Conservation (phyloP, 2,113 vertebrate genomes). For the Mustela nigripes region DNA sequence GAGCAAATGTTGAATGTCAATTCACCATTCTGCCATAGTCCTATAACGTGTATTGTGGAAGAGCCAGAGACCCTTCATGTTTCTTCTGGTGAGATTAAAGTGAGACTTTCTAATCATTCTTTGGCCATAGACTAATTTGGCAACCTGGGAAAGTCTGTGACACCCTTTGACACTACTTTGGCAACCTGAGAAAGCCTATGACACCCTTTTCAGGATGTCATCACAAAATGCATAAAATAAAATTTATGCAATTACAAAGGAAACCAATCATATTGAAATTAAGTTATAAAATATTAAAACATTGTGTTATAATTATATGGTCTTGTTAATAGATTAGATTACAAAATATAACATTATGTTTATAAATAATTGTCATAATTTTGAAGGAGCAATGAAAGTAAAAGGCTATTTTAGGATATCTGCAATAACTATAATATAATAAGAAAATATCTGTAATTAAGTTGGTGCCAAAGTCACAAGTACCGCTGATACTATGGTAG, state of each 20-base stretch:
- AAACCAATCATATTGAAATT: not conserved
- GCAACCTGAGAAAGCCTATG: not conserved
- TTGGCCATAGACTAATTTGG: not conserved
- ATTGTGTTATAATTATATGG: not conserved
- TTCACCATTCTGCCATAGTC: not conserved
- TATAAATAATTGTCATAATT: not conserved
- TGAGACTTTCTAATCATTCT: not conserved
- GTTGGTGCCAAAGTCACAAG: not conserved
- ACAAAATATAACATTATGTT: not conserved
- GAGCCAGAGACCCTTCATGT: not conserved
- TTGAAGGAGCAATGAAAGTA: not conserved
- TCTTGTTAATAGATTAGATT: not conserved
- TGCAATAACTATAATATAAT: not conserved
- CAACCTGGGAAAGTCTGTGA: not conserved
- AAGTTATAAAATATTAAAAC: not conserved
- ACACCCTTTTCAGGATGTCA: not conserved
- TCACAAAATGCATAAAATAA: not conserved
- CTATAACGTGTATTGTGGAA: not conserved
- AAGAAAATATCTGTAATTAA: slow-evolving; percentile 27
- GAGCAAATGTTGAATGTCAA: not conserved
- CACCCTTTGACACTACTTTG: not conserved
- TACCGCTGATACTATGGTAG: not conserved
- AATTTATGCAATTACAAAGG: not conserved
- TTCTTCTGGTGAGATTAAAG: not conserved
- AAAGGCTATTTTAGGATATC: not conserved